phyloP scores from a whole-genome alignment of 2,888 invertebrate genomes.

The Tetrapedia diversipes region DNA sequence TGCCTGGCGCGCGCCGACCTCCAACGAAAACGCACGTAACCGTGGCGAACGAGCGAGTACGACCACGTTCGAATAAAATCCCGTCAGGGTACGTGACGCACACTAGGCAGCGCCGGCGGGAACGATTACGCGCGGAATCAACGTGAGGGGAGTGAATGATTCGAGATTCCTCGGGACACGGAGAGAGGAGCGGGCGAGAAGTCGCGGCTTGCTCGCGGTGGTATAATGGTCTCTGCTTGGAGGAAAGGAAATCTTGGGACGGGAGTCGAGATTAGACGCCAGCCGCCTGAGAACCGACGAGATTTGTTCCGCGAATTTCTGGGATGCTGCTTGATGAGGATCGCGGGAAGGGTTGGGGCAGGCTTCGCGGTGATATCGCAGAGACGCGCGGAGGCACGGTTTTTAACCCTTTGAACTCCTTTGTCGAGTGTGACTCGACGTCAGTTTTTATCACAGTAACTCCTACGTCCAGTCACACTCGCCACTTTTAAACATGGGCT shows the following conservation, averaged over 20 bases:
- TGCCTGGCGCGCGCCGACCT: slow-evolving; percentile 33
- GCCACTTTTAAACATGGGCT: too few species aligned
- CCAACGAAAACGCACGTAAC: slow-evolving; percentile 61
- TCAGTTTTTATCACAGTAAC: too few species aligned
- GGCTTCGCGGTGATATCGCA: too few species aligned
- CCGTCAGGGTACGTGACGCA: slow-evolving; percentile 11
- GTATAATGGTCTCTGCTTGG: not conserved
- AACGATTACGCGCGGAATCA: too few species aligned
- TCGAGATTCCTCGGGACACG: too few species aligned
- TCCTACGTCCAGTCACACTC: too few species aligned
- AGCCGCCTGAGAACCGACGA: not conserved
- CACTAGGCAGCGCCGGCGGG: too few species aligned
- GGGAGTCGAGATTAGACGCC: not conserved
- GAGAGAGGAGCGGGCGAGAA: not conserved
- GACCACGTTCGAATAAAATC: slow-evolving; percentile 56
- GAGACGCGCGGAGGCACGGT: not conserved
- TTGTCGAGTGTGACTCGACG: too few species aligned
- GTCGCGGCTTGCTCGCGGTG: not conserved
- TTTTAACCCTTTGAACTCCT: not conserved
- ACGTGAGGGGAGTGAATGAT: too few species aligned
- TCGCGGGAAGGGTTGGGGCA: too few species aligned
- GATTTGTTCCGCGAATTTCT: not conserved
- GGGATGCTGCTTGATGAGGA: not conserved
- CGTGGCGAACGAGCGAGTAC: slow-evolving; percentile 63
- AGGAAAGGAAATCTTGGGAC: not conserved